These are phyloP conservation scores for Alectoris magna DNA, from an alignment of 2,797 vertebrate genomes.

Conservation along the genomic window DNA sequence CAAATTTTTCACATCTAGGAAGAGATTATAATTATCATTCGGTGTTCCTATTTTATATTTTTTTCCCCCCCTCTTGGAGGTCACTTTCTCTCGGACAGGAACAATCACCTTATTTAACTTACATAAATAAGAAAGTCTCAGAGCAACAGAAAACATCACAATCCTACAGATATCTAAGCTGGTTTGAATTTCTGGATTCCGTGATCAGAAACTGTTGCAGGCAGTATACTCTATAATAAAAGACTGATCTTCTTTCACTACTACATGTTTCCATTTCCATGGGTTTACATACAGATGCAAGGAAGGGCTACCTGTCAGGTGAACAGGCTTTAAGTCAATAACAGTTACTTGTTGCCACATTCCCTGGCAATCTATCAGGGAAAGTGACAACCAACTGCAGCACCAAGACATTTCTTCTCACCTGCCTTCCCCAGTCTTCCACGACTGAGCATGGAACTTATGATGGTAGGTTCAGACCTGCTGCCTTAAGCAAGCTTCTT, in stretches of 20 bases:
- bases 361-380: constrained; percentile 86
- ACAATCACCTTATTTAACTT: neutral
- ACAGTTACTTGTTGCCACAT: constrained; percentile 86
- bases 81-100: neutral
- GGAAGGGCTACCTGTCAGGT: constrained; percentile 87
- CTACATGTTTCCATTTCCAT: neutral
- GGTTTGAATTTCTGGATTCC: neutral
- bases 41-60: neutral
- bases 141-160: neutral
- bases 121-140: neutral
- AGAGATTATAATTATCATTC: neutral
- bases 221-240: neutral
- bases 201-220: neutral
- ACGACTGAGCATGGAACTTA: neutral
- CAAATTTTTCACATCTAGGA: neutral
- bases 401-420: neutral
- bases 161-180: neutral
- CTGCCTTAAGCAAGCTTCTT: neutral
- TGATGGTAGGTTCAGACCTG: neutral
- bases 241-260: neutral
- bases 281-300: constrained; percentile 83
- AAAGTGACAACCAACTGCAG: neutral
- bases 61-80: neutral
- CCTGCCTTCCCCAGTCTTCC: neutral
- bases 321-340: constrained; percentile 87